These are phyloP conservation scores for Altica lythri DNA, from an alignment of 2,888 invertebrate genomes.

Conservation along the genomic window DNA sequence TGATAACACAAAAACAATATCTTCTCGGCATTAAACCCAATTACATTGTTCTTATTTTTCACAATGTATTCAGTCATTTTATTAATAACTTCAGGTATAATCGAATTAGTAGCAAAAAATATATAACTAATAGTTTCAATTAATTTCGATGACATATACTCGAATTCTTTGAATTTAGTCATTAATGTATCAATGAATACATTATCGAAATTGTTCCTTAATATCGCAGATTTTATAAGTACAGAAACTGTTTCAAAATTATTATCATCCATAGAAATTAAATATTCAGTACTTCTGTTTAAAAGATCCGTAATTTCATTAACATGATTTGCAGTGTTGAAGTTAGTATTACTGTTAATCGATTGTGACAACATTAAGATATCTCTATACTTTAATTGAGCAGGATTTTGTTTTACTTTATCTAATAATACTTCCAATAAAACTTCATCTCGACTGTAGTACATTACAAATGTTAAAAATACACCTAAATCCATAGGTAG, in stretches of 20 bases:
- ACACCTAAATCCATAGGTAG: slow-evolving; percentile 55
- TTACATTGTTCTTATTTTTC: slow-evolving; percentile 54
- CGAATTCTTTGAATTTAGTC: slow-evolving; percentile 49
- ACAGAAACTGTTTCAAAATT: slow-evolving; percentile 22
- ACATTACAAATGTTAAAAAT: slow-evolving; percentile 30
- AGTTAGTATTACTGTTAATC: slow-evolving; percentile 11
- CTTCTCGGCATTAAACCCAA: slow-evolving; percentile 61
- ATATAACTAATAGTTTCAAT: slow-evolving; percentile 57
- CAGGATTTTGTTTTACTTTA: slow-evolving; percentile 28
- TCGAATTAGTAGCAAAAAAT: slow-evolving; percentile 54
- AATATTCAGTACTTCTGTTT: slow-evolving; percentile 28
- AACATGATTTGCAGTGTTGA: slow-evolving; percentile 20
- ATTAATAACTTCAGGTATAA: slow-evolving; percentile 59
- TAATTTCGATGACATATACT: slow-evolving; percentile 56
- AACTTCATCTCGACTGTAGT: slow-evolving; percentile 22
- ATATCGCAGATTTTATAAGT: slow-evolving; percentile 44
- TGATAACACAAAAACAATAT: slow-evolving; percentile 59
- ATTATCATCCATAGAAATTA: slow-evolving; percentile 17
- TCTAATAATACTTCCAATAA: slow-evolving; percentile 47
- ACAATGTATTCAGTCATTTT: slow-evolving; percentile 58
- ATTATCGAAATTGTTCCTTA: slow-evolving; percentile 51
- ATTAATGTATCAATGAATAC: slow-evolving; percentile 52
- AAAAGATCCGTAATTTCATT: slow-evolving; percentile 32
- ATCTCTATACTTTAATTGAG: slow-evolving; percentile 27
- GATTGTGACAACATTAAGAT: slow-evolving; percentile 30